Conservation (phyloP, 2,888 invertebrate genomes). For the Poecilus cupreus region DNA sequence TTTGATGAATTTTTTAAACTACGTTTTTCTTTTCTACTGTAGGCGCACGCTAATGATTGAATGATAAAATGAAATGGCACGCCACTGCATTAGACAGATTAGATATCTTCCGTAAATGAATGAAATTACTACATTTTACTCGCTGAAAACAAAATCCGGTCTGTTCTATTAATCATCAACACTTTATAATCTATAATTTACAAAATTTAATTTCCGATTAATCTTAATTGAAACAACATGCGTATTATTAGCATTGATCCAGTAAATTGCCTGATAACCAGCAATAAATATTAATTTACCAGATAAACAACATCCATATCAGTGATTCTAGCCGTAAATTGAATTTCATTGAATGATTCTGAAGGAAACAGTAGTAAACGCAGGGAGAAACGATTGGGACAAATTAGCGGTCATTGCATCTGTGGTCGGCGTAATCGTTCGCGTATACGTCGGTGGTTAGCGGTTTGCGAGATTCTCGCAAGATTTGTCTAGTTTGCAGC, state of each 20-base stretch:
- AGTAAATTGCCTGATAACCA: slow-evolving; percentile 16
- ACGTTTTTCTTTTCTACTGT: not conserved
- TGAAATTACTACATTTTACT: not conserved
- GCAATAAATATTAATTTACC: slow-evolving; percentile 6
- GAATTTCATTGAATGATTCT: slow-evolving; percentile 16
- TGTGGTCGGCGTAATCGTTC: slow-evolving; percentile 9
- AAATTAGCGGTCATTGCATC: slow-evolving; percentile 39
- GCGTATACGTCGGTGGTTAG: slow-evolving; percentile 8
- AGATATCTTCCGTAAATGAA: not conserved
- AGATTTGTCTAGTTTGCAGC: slow-evolving; percentile 40
- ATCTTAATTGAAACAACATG: not conserved
- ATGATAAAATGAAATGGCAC: not conserved
- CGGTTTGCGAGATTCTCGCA: slow-evolving; percentile 25
- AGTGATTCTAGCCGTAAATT: not conserved
- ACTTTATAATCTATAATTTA: not conserved
- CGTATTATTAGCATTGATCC: slow-evolving; percentile 27
- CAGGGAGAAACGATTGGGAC: too few relatives aligned
- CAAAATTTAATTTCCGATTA: not conserved
- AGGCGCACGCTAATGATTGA: not conserved
- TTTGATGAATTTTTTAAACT: not conserved
- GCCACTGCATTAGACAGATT: not conserved
- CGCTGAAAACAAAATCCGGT: not conserved
- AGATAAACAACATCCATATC: not conserved
- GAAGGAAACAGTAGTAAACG: not conserved
- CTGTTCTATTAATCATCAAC: not conserved